phyloP scores from a whole-genome alignment of 2,113 vertebrate genomes.

The Perognathus longimembris region DNA sequence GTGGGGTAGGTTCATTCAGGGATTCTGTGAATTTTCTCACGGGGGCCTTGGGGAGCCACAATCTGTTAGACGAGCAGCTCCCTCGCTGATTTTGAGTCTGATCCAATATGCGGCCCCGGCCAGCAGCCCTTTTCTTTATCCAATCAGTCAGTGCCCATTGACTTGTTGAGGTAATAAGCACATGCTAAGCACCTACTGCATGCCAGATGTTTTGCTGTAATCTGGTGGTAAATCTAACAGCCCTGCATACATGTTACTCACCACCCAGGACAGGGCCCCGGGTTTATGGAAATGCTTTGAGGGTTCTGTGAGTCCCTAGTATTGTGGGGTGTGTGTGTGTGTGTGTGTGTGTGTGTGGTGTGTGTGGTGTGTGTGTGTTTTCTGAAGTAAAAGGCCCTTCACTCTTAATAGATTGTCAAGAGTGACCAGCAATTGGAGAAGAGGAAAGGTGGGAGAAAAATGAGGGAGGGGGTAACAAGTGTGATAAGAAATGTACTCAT shows the following conservation, averaged over 20 bases:
- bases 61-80: not conserved
- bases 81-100: not conserved
- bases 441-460: too few species aligned
- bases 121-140: not conserved
- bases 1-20: rapidly evolving
- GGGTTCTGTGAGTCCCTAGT: not conserved
- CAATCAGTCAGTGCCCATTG: not conserved
- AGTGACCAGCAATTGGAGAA: too few species aligned
- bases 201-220: not conserved
- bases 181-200: not conserved
- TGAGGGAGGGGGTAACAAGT: too few species aligned
- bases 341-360: not conserved
- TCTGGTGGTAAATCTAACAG: not conserved
- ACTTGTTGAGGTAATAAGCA: not conserved
- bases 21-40: not conserved
- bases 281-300: not conserved
- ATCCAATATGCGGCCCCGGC: not conserved
- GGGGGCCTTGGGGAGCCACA: not conserved
- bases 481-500: too few species aligned
- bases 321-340: not conserved
- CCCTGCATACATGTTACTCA: not conserved
- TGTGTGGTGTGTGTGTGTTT: not conserved
- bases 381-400: not conserved
- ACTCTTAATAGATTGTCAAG: not conserved
- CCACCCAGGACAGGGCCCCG: not conserved